Conservation (phyloP, 1,140 invertebrate species). For the Aphis gossypii region DNA sequence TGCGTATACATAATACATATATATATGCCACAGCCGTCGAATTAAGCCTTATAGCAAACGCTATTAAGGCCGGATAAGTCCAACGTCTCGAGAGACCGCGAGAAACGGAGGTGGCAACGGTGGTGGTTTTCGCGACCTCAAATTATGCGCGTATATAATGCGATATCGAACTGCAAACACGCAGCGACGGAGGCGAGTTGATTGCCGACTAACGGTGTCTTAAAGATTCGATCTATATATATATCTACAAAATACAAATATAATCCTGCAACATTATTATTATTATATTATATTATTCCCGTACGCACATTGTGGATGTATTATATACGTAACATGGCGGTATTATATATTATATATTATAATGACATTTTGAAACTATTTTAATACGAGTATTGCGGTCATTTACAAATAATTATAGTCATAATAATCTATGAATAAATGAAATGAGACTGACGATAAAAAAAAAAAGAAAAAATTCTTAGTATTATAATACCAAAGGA, state of each 20-base stretch:
- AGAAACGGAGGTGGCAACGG: neutral
- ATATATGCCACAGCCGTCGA: neutral
- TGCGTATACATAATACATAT: neutral
- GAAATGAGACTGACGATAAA: neutral
- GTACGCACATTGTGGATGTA: neutral
- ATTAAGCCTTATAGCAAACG: constrained; percentile 38
- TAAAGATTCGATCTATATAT: neutral
- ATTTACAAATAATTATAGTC: neutral
- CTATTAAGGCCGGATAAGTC: constrained; percentile 44
- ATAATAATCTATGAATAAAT: neutral
- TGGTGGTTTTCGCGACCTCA: neutral
- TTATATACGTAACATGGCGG: neutral
- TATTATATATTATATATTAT: neutral
- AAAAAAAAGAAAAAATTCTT: neutral
- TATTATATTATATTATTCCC: neutral
- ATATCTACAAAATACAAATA: neutral
- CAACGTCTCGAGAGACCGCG: constrained; percentile 33
- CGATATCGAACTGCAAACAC: constrained; percentile 42
- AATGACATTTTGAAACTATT: neutral
- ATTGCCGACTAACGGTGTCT: constrained; percentile 33
- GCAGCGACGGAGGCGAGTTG: neutral
- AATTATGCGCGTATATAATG: constrained; percentile 24
- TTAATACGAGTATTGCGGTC: neutral
- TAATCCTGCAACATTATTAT: neutral
- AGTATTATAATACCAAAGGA: neutral